Base-by-base conservation (phyloP, 2,113 vertebrate species). In the Phodopus roborovskii region DNA sequence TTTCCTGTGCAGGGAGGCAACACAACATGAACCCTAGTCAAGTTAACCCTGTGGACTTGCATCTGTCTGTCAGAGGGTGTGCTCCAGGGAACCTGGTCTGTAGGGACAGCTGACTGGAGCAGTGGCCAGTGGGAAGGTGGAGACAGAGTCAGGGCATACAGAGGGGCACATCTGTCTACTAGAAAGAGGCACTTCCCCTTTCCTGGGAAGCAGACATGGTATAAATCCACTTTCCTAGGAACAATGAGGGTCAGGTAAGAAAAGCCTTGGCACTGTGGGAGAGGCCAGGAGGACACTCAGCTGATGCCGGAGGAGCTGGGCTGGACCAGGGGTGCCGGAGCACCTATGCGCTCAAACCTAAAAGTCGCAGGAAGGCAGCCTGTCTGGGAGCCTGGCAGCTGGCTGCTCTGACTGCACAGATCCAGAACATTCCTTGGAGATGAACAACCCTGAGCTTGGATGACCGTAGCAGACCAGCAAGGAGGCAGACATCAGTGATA, bases 381-480 rank as follows among this genome's bases (percentile, higher is more conserved):
- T 20, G 9, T 39, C 26, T 9, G 24, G 6, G 75, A 75, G 66
- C 58, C 84, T 3, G 36, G 12, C 6, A 15, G n/a, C 16, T 9
- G 5, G 7, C 68, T 26, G 42, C 42, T 88, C 88, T 84, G 95
- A 93, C 93, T 92, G 89, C 94, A 36, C 87, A 97, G 97, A 98
- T 97, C 97, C 96, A 95, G 96, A 96, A 90, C 4, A 60, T 81
- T 93, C 96, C 89, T 94, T 53, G 26, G 94, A 77, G 87, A 95
- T 45, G 93, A 97, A 92, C 86, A 92, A 90, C 94, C 96, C 91
- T 95, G 95, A 97, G 92, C n/a, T 94, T 75, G 39, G 91, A 97
- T 95, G 86, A 97, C 97, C 90, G 91, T 95, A 64, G 97, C 84
- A 75, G 82, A n/a, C 64, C 5, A 62, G 62, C 42, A 7, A n/a